Conservation (phyloP, 2,797 vertebrate species). For the Eurystomus glaucurus region DNA sequence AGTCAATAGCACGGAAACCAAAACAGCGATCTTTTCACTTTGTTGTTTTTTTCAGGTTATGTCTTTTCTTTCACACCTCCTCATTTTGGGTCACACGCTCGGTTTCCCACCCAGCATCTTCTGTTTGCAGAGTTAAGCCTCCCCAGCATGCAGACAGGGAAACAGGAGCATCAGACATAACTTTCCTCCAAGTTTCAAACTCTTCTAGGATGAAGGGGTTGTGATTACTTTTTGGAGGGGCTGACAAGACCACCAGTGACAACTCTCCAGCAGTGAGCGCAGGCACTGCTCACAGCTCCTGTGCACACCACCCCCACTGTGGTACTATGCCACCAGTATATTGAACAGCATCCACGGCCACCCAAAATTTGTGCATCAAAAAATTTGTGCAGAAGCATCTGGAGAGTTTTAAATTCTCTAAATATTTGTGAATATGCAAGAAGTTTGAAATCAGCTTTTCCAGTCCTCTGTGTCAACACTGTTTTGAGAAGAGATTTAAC, state of each 20-base stretch:
- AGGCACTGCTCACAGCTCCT: background rate
- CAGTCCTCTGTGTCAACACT: background rate
- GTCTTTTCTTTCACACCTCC: background rate
- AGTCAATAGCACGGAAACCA: background rate
- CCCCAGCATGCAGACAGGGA: background rate
- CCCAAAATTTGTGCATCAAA: background rate
- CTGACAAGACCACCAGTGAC: background rate
- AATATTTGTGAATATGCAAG: background rate
- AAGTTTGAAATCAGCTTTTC: background rate
- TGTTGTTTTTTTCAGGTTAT: background rate
- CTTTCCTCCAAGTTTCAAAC: background rate
- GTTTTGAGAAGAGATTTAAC: background rate
- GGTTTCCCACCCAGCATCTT: background rate
- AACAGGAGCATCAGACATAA: background rate
- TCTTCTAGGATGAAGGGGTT: background rate
- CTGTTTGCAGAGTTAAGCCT: background rate
- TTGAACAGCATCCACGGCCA: fast-evolving
- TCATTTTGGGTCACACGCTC: fast-evolving
- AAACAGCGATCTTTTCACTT: background rate
- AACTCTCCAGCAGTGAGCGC: background rate
- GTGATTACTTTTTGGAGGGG: background rate
- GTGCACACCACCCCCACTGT: fast-evolving
- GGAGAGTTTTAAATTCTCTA: background rate
- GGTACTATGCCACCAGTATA: fast-evolving
- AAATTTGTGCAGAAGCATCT: background rate